Base-by-base conservation (phyloP, 2,888 invertebrate genomes). In the Calliopum simillimum region DNA sequence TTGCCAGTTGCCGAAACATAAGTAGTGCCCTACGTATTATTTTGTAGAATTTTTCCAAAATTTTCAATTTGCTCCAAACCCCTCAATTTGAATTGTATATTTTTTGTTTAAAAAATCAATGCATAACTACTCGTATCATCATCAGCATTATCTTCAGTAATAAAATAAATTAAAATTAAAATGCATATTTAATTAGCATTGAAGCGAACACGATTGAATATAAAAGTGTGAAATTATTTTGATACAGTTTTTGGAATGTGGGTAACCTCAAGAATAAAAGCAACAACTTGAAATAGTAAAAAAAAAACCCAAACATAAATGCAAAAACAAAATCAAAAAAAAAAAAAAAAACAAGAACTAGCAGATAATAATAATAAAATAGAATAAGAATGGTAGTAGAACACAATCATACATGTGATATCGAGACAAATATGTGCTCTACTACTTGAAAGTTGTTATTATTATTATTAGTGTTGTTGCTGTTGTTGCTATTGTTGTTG, bases 231-330 rank as follows among this genome's bases (percentile, higher is more conserved):
- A 47, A 19, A 33, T 33, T 33, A 51, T 11, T 56, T 12, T 33
- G 12, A 13, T 33, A n/a, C 4, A 13, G 43, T 43, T 23, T 11
- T 23, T 25, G 51, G 53, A 69, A 66, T 71, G 66, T 63, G 61
- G 71, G 71, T 69, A 66, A 69, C 66, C 69, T 66, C 62, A 71
- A 69, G 55, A 68, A 70, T 70, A 68, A 61, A 67, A 70, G 59
- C 70, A 69, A 46, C 64, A 65, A 64, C 64, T 61, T n/a, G 69
- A 68, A 69, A 43, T 49, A 44, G 4, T 69, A 47, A 43, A 53
- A 46, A 25, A 68, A 69, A 63, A 49, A 53, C 47, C 13, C n/a
- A 46, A 55, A 62, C 33, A 43, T 41, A 47, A 72, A 61, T n/a
- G n/a, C n/a, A 71, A 66, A 53, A 70, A 58, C 56, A 70, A 63